Evolutionary conservation across 2,797 vertebrate species (phyloP).

Genomic region (Danio jaintianensis): DNA sequence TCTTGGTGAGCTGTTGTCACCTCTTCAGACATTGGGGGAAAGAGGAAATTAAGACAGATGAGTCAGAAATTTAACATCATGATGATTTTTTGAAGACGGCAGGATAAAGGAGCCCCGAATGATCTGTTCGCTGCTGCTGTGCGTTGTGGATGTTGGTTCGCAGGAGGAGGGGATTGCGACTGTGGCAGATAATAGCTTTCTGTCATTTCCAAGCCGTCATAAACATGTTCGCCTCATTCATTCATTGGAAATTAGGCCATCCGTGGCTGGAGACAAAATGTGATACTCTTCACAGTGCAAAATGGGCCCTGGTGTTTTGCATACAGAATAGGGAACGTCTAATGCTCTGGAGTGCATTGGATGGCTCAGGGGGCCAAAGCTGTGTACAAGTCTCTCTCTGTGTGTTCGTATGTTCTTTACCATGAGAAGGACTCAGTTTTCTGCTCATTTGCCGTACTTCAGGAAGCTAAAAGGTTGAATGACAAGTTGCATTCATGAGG

Average conservation of each 20-base stretch:
- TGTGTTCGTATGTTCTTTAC: not conserved
- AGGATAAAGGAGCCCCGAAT: not conserved
- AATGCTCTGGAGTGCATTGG: not conserved
- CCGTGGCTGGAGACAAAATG: constrained; percentile 14
- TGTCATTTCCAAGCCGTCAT: constrained; percentile 32
- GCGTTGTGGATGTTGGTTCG: constrained; percentile 20
- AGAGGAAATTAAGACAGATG: constrained; percentile 1
- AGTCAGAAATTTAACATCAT: constrained; percentile 17
- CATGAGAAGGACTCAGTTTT: not conserved
- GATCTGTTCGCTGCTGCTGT: constrained; percentile 24
- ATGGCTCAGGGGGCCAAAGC: not conserved
- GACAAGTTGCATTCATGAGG: constrained; percentile 9
- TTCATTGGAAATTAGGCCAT: constrained; percentile 42
- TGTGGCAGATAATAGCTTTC: constrained; percentile 37
- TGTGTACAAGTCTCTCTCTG: not conserved
- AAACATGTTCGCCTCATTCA: constrained; percentile 2
- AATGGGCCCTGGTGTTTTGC: constrained; percentile 8
- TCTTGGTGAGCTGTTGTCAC: not conserved
- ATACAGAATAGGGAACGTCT: not conserved
- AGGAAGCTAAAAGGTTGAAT: not conserved
- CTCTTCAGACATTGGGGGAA: not conserved
- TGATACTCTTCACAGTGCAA: constrained; percentile 2
- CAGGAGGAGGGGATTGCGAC: constrained; percentile 11
- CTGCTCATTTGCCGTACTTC: not conserved
- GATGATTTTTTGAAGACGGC: constrained; percentile 18